These are phyloP conservation scores for Cantharis flavilabris DNA, from an alignment of 2,888 invertebrate species.

Conservation along the genomic window DNA sequence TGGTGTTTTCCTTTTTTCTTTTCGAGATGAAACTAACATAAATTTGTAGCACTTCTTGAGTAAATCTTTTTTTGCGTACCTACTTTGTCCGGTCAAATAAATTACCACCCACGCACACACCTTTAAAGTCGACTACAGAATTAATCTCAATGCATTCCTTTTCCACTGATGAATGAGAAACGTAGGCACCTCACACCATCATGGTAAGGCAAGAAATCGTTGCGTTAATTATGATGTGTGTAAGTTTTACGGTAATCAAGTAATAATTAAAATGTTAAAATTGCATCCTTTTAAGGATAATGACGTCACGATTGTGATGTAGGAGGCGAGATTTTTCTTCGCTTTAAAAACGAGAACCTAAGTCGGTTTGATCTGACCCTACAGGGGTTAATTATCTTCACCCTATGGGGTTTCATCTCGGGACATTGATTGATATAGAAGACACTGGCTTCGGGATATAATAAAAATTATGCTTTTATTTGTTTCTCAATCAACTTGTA, in stretches of 20 bases:
- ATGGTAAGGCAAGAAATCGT: constrained; percentile 1
- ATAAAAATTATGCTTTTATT: constrained; percentile 4
- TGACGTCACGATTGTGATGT: constrained; percentile 7
- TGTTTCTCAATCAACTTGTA: background rate
- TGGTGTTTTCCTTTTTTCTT: background rate
- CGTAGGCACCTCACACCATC: background rate
- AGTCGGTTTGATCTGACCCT: constrained; percentile 41
- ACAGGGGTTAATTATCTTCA: constrained; percentile 46
- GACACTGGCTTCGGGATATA: constrained; percentile 16
- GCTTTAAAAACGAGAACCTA: constrained; percentile 17
- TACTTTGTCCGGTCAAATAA: constrained; percentile 20
- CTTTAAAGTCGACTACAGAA: constrained; percentile 7
- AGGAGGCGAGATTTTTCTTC: constrained; percentile 21
- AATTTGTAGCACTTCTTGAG: constrained; percentile 22
- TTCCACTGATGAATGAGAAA: constrained; percentile 6
- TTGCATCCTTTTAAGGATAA: constrained; percentile 18
- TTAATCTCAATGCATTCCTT: constrained; percentile 9
- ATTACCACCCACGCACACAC: constrained; percentile 15
- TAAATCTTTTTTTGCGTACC: constrained; percentile 17
- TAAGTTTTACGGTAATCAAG: constrained; percentile 4
- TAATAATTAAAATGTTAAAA: constrained; percentile 7
- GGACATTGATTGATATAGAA: constrained; percentile 33
- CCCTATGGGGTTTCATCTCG: constrained; percentile 37
- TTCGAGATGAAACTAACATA: constrained; percentile 13
- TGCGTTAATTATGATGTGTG: constrained; percentile 15